Base-by-base conservation (phyloP, 1,140 invertebrate species). In the Aphelinus atriplicis region DNA sequence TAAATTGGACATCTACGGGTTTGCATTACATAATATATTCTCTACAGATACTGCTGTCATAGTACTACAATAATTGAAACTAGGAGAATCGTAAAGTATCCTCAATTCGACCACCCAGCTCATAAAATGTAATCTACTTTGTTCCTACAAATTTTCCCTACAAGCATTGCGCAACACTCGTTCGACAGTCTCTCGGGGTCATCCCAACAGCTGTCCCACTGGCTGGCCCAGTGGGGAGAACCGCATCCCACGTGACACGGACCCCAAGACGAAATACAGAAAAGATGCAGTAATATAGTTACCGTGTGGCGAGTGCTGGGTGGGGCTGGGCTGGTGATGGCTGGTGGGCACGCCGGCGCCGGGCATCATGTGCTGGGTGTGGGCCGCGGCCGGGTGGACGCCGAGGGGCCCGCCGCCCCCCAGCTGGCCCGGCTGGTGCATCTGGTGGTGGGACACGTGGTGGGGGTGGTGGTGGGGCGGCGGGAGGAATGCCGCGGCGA, bases 401-500 rank as follows among this genome's bases (percentile, higher is more conserved):
- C 83, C 85, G 46, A 88, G 84, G 68, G 82, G 83, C 62, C 79
- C 77, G 47, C 85, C 81, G 45, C 82, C 80, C 46, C 82, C 77
- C 56, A 88, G 80, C 69, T 88, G 87, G 50, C 85, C 84, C 51
- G 85, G 80, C 79, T 87, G 86, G 78, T 88, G 87, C 75, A 88
- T 83, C 82, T 88, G 86, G 80, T 88, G 87, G 81, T 88, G 86
- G 58, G 85, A 75, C 81, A 87, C 83, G 73, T 86, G 86, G 80
- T 89, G 86, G 3, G 86, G 83, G 84, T 90, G 80, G 84, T 90
- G 84, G 84, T 90, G 84, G 5, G 91, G 91, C 76, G 92, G 92
- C 42, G 93, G 94, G 76, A 95, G 89, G 88, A 96, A 96, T 62
- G 94, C 94, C 4, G 94, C 94, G 1, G 94, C 94, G n/a, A 95